Percentiles rank a stretch among this genome's conserved stretches.
Evolutionary conservation across 2,113 vertebrate species (phyloP).

Genomic region (Zosterops pallidus): DNA sequence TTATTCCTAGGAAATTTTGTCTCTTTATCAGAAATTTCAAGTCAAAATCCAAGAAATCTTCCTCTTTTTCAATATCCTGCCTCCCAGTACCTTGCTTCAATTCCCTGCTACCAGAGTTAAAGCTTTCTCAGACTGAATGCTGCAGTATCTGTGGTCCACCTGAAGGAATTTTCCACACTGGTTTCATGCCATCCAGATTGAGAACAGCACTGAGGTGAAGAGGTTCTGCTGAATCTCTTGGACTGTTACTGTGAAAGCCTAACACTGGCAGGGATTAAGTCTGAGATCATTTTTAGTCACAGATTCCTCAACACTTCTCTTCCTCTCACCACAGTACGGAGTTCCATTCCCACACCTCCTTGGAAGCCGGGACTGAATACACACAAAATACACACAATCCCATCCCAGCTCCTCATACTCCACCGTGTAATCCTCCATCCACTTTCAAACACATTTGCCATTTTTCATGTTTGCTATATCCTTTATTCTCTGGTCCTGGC

Average conservation of each 20-base stretch:
- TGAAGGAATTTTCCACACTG: background rate
- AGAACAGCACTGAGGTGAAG: fast-evolving
- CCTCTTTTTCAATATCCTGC: background rate
- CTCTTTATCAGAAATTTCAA: background rate
- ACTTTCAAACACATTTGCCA: background rate
- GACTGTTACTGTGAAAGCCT: background rate
- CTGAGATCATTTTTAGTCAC: background rate
- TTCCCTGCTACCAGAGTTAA: background rate
- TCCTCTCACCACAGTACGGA: background rate
- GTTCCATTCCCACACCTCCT: background rate
- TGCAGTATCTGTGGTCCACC: background rate
- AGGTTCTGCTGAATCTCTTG: background rate
- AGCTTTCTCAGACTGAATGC: background rate
- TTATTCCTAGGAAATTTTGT: background rate
- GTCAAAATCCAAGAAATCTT: background rate
- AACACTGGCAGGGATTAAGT: background rate
- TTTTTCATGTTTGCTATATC: background rate
- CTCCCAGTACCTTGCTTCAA: background rate
- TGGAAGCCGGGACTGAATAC: background rate
- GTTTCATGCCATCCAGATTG: background rate
- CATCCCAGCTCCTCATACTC: background rate
- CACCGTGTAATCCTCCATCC: background rate
- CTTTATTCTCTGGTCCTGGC: background rate
- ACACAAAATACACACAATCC: background rate
- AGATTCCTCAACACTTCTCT: background rate